Evolutionary conservation across 2,113 vertebrate genomes (phyloP).

Genomic region (Vombatus ursinus): DNA sequence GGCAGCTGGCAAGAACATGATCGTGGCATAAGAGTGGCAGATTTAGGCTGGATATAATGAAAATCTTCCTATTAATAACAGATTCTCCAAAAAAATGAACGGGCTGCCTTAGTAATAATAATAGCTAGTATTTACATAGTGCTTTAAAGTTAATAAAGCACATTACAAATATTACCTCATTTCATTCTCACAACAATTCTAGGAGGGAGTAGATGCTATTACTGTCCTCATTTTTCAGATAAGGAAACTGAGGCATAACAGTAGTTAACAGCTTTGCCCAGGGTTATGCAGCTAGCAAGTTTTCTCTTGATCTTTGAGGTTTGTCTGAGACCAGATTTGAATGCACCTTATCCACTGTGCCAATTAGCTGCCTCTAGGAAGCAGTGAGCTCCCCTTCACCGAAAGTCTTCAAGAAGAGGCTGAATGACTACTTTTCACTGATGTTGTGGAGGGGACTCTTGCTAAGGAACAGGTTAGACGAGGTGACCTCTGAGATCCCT

Average conservation of each 20-base stretch:
- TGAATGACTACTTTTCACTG: too few relatives aligned
- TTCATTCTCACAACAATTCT: not conserved
- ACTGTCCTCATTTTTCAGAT: not conserved
- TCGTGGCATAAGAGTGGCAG: too few relatives aligned
- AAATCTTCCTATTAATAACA: not conserved
- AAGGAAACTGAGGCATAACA: not conserved
- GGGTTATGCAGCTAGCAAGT: not conserved
- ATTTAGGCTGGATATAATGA: not conserved
- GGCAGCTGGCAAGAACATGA: too few relatives aligned
- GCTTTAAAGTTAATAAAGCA: not conserved
- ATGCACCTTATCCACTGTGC: not conserved
- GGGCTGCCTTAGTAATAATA: not conserved
- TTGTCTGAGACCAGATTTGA: not conserved
- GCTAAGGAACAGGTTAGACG: not conserved
- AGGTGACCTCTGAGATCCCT: not conserved
- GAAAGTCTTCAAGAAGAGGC: not conserved
- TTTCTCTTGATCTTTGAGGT: not conserved
- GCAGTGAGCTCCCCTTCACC: not conserved
- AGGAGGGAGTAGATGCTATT: too few relatives aligned
- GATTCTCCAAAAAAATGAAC: not conserved
- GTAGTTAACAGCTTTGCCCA: not conserved
- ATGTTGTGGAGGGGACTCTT: not conserved
- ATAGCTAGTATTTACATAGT: not conserved
- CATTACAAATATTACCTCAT: not conserved
- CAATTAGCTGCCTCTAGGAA: not conserved